A percentile compares a stretch with the other conserved stretches of the same genome.
Evolutionary conservation across 2,113 vertebrate species (phyloP).

Genomic region (Notiomystis cincta): DNA sequence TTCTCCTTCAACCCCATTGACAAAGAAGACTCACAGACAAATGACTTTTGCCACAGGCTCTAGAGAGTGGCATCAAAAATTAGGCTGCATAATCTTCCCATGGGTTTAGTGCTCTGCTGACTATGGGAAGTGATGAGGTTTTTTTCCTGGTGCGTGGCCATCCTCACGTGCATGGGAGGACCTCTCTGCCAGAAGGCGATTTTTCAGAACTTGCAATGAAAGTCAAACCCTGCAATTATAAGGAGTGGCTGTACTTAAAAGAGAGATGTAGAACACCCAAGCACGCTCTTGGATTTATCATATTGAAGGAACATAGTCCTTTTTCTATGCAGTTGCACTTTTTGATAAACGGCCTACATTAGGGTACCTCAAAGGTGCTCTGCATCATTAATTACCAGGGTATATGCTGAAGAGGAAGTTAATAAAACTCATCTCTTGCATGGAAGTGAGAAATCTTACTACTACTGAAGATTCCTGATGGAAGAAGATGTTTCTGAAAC

Average conservation of each 20-base stretch:
- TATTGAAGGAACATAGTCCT: neutral
- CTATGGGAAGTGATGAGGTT: neutral
- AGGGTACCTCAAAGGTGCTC: conserved; percentile 33
- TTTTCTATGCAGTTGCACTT: neutral
- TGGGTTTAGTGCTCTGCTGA: neutral
- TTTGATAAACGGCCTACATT: conserved; percentile 50
- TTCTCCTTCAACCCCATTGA: neutral
- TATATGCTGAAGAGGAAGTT: conserved; percentile 56
- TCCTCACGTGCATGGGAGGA: rapidly evolving
- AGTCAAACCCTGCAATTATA: conserved; percentile 23
- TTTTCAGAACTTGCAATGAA: conserved; percentile 9
- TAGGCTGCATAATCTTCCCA: rapidly evolving
- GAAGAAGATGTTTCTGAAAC: conserved; percentile 61
- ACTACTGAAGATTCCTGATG: conserved; percentile 44
- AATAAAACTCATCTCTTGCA: conserved; percentile 62
- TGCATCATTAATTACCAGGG: conserved; percentile 66
- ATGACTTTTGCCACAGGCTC: neutral
- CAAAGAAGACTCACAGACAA: neutral
- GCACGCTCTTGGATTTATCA: neutral
- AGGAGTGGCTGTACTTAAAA: neutral
- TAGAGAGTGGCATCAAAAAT: neutral
- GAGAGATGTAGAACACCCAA: neutral
- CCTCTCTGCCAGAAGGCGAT: neutral
- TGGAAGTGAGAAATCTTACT: conserved; percentile 54
- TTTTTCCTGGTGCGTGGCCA: neutral